These are phyloP conservation scores for Coryphaenoides rupestris DNA, from an alignment of 2,113 vertebrate species.

Conservation along the genomic window DNA sequence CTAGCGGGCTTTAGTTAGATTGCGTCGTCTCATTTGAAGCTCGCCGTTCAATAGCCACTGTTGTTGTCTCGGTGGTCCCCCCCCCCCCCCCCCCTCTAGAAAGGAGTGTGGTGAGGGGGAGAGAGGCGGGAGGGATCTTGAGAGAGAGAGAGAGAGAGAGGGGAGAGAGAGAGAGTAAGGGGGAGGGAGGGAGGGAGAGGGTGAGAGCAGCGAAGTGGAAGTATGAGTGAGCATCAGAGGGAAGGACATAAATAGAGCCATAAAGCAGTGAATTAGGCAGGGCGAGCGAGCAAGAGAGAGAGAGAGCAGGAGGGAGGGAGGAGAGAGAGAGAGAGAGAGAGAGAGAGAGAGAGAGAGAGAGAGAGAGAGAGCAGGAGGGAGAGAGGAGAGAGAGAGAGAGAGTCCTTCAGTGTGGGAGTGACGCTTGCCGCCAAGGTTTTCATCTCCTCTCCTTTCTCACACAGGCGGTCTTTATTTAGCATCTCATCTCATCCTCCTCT, in stretches of 20 bases:
- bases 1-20: too few relatives aligned
- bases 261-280: constrained; percentile 52
- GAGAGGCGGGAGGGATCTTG: constrained; percentile 16
- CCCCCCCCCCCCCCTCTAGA: too few relatives aligned
- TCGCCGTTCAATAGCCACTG: too few relatives aligned
- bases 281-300: too few relatives aligned
- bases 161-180: constrained; percentile 32
- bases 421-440: constrained; percentile 8
- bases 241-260: constrained; percentile 64
- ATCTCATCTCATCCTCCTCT: too few relatives aligned
- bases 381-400: constrained; percentile 19
- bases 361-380: too few relatives aligned
- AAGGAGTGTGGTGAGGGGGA: too few relatives aligned
- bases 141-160: constrained; percentile 33
- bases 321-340: constrained; percentile 12
- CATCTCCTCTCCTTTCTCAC: too few relatives aligned
- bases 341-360: too few relatives aligned
- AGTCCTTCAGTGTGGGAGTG: constrained; percentile 16
- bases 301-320: not conserved
- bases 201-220: constrained; percentile 55
- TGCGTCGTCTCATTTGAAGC: too few relatives aligned
- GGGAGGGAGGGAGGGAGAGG: constrained; percentile 28
- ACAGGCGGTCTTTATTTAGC: too few relatives aligned
- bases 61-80: too few relatives aligned
- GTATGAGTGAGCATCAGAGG: constrained; percentile 57